These are phyloP conservation scores for Cydia fagiglandana DNA, from an alignment of 1,140 invertebrate genomes.

Conservation along the genomic window DNA sequence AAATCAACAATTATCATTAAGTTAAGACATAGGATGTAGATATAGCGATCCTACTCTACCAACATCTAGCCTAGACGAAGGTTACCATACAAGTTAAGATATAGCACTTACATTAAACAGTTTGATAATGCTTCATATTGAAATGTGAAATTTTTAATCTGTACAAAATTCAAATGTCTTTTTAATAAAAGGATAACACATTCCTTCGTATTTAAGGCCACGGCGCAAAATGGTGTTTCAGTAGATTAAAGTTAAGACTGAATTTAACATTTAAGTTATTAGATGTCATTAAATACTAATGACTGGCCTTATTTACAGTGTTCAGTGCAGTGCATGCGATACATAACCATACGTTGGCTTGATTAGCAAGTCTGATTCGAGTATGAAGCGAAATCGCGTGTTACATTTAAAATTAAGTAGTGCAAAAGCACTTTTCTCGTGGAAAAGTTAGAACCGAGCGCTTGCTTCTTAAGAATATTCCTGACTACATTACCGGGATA, in stretches of 20 bases:
- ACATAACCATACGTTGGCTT: conserved; percentile 9
- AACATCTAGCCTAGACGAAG: conserved; percentile 66
- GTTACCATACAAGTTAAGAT: conserved; percentile 57
- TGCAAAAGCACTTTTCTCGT: conserved; percentile 31
- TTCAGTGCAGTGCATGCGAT: conserved; percentile 30
- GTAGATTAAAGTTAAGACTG: conserved; percentile 72
- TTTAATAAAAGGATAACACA: conserved; percentile 72
- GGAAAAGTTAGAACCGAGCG: conserved; percentile 37
- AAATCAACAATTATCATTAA: conserved; percentile 70
- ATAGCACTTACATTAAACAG: conserved; percentile 63
- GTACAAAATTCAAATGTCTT: conserved; percentile 36
- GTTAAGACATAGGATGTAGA: conserved; percentile 59
- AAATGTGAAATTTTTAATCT: conserved; percentile 34
- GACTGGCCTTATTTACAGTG: conserved; percentile 66
- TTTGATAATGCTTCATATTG: conserved; percentile 56
- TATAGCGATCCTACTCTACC: conserved; percentile 69
- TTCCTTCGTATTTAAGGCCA: conserved; percentile 77
- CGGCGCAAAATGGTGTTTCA: conserved; percentile 77
- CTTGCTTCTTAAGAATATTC: conserved; percentile 53
- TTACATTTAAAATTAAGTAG: conserved; percentile 23
- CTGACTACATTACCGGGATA: conserved; percentile 53
- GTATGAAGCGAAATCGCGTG: conserved; percentile 28
- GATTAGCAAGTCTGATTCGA: conserved; percentile 15
- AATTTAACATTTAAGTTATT: conserved; percentile 60
- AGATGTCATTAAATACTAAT: conserved; percentile 60